Base-by-base conservation (phyloP, 1,140 invertebrate genomes). In the Thereuonema tuberculata region DNA sequence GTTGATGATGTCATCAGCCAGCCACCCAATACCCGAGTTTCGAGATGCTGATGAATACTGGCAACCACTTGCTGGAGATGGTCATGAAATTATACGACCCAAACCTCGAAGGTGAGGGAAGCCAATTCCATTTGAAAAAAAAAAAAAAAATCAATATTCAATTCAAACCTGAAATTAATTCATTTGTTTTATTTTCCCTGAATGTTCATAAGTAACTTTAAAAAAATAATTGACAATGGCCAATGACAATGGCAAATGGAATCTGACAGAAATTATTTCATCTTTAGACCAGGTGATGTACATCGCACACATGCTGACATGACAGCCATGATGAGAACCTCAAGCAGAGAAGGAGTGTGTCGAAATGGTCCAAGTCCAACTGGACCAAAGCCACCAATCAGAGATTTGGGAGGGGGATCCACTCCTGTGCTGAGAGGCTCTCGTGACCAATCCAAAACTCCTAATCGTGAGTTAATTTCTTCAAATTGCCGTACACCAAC, bases 81-180 rank as follows among this genome's bases (percentile, higher is more conserved):
- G 83, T 65, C 86, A 89, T 73, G 87, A 91, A 72, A 90, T 91
- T 69, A 79, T 91, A 58, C 76, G 87, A 64, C 87, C 87, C 12
- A 91, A 90, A 72, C 88, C 88, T 2, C 78, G 88, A 72, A 84
- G 87, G 87, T 89, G 74, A 76, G 70, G 67, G n/a, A n/a, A n/a
- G n/a, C n/a, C n/a, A n/a, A n/a, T n/a, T n/a, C n/a, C n/a, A n/a
- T n/a, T n/a, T n/a, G n/a, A n/a, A n/a, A n/a, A n/a, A n/a, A n/a
- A n/a, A n/a, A n/a, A n/a, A 43, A 59, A 59, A 62, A 62, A 37
- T 26, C n/a, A n/a, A n/a, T n/a, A n/a, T n/a, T n/a, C n/a, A n/a
- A n/a, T n/a, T n/a, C n/a, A n/a, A n/a, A n/a, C n/a, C 15, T 9
- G 2, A 54, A 27, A 55, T 27, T 26, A 50, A 23, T 59, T 37